phyloP scores from a whole-genome alignment of 2,888 invertebrate genomes.

The Plebejus anna region DNA sequence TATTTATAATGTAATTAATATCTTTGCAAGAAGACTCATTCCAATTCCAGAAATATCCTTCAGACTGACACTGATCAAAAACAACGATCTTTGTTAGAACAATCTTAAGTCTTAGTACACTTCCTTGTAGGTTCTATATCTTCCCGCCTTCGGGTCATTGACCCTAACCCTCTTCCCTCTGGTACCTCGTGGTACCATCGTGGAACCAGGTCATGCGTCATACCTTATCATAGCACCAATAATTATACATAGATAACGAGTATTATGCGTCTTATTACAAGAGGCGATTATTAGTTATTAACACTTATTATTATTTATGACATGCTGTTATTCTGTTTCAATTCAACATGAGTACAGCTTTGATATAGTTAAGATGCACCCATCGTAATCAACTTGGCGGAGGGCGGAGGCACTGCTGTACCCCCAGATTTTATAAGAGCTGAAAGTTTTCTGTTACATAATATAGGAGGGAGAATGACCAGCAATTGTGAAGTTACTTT shows the following conservation, averaged over 20 bases:
- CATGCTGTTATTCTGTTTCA: no score
- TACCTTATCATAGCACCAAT: constrained; percentile 1
- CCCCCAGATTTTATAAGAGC: no score
- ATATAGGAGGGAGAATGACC: no score
- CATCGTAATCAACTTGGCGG: no score
- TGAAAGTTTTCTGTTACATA: no score
- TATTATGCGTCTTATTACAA: background rate
- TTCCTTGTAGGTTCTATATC: background rate
- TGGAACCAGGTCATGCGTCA: constrained; percentile 11
- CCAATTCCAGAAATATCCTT: background rate
- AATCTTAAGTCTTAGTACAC: background rate
- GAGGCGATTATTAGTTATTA: background rate
- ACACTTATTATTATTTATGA: background rate
- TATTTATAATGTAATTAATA: background rate
- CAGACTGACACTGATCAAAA: background rate
- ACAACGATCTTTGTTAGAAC: background rate
- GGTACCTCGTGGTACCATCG: constrained; percentile 4
- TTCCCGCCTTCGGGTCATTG: background rate
- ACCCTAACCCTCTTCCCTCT: constrained; percentile 15
- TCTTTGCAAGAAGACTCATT: background rate
- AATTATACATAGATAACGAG: background rate
- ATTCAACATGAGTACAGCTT: no score
- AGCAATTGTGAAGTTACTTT: no score
- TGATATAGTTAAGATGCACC: no score
- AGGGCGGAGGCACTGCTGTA: no score